These are phyloP conservation scores for Gila orcuttii DNA, from an alignment of 2,113 vertebrate genomes.

Conservation along the genomic window DNA sequence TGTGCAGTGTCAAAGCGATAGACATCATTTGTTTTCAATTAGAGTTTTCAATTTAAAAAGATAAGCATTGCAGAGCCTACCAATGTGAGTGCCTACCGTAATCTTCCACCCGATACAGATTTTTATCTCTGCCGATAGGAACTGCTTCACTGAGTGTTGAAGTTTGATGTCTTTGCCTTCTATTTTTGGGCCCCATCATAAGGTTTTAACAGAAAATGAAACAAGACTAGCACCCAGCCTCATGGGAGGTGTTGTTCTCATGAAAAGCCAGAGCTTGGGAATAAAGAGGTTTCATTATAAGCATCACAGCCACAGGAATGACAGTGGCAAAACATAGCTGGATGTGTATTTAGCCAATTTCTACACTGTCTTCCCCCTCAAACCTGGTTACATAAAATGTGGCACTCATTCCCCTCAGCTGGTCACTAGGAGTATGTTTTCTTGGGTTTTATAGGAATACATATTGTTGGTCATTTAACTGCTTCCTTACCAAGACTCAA, in stretches of 20 bases:
- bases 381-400: slow-evolving; percentile 21
- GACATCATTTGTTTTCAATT: not conserved
- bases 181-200: not conserved
- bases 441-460: slow-evolving; percentile 7
- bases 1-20: not conserved
- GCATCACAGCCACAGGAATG: slow-evolving; percentile 31
- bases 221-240: slow-evolving; percentile 8
- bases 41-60: not conserved
- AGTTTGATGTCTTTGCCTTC: slow-evolving; percentile 1
- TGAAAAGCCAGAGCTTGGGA: slow-evolving; percentile 10
- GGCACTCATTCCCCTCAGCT: slow-evolving; percentile 5
- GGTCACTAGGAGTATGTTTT: slow-evolving; percentile 11
- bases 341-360: slow-evolving; percentile 21
- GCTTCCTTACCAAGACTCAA: slow-evolving; percentile 3
- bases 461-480: not conserved
- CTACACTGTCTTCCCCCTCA: slow-evolving; percentile 30
- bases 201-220: slow-evolving; percentile 20
- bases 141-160: not conserved
- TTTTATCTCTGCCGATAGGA: not conserved
- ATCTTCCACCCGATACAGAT: not conserved
- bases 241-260: slow-evolving; percentile 8
- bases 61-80: not conserved
- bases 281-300: slow-evolving; percentile 18
- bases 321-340: slow-evolving; percentile 23
- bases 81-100: not conserved